Conservation (phyloP, 1,140 invertebrate species). For the Platyscapa corneri region DNA sequence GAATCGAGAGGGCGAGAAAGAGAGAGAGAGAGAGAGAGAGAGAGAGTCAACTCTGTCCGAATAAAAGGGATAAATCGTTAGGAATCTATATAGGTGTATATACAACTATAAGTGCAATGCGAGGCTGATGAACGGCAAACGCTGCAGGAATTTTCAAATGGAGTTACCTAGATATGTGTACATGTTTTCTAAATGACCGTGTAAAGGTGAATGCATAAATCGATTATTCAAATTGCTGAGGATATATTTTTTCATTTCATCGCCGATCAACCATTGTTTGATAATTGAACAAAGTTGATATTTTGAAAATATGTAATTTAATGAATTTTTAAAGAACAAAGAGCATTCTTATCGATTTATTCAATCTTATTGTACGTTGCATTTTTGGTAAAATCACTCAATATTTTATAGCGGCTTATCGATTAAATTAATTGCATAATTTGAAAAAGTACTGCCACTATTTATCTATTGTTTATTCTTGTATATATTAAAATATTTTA, state of each 20-base stretch:
- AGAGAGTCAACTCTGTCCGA: not conserved
- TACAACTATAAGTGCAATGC: not conserved
- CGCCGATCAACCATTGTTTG: not conserved
- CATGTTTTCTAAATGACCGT: not conserved
- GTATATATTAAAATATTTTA: too few relatives aligned
- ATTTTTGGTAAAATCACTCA: too few relatives aligned
- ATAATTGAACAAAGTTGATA: not conserved
- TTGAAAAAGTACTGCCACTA: too few relatives aligned
- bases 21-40: not conserved
- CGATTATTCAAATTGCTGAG: not conserved
- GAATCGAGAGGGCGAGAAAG: not conserved
- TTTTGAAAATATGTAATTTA: not conserved
- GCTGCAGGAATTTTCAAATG: conserved; percentile 8
- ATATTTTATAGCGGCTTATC: not conserved
- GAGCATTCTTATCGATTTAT: too few relatives aligned
- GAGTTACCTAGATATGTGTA: not conserved
- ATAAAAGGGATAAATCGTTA: conserved; percentile 41
- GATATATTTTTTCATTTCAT: not conserved
- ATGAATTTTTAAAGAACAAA: too few relatives aligned
- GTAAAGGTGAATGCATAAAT: not conserved
- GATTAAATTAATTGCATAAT: too few relatives aligned
- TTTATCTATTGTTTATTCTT: too few relatives aligned
- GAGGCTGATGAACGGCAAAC: conserved; percentile 7
- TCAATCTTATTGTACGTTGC: too few relatives aligned
- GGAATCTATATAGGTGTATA: not conserved